Conservation (phyloP, 1,140 invertebrate species). For the Ceratosolen fusciceps region DNA sequence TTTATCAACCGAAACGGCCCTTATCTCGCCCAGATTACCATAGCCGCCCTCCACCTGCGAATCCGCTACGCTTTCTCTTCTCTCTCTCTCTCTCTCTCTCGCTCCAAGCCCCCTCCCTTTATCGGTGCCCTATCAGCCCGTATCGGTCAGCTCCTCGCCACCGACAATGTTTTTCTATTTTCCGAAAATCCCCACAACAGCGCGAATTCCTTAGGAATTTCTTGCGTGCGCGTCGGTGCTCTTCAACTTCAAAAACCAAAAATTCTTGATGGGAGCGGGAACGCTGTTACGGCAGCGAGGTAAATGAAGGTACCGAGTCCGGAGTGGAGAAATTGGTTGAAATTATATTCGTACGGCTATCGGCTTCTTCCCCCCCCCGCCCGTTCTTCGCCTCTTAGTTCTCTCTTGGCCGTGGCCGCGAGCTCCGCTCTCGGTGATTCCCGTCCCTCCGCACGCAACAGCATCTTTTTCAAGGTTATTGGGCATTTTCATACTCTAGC, state of each 20-base stretch:
- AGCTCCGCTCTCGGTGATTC: neutral
- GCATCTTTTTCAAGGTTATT: constrained; percentile 35
- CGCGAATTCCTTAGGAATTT: too few species aligned
- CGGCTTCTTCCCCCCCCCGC: neutral
- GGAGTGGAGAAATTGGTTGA: too few species aligned
- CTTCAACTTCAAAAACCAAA: too few species aligned
- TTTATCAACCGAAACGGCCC: constrained; percentile 52
- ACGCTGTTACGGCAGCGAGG: too few species aligned
- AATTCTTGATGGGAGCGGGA: too few species aligned
- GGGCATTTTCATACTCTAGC: constrained; percentile 7
- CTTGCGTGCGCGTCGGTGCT: too few species aligned
- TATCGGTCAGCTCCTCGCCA: neutral
- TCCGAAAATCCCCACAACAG: neutral
- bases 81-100: neutral
- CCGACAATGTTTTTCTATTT: neutral
- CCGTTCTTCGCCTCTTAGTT: neutral
- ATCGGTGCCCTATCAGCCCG: neutral
- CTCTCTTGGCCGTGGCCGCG: too few species aligned
- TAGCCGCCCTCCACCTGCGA: neutral
- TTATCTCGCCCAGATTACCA: constrained; percentile 38
- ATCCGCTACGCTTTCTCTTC: neutral
- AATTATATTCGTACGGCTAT: neutral
- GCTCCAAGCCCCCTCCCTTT: neutral
- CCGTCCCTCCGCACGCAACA: neutral
- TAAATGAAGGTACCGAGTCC: too few species aligned